phyloP scores from a whole-genome alignment of 1,140 invertebrate genomes.

The Leptinotarsa undecemlineata region DNA sequence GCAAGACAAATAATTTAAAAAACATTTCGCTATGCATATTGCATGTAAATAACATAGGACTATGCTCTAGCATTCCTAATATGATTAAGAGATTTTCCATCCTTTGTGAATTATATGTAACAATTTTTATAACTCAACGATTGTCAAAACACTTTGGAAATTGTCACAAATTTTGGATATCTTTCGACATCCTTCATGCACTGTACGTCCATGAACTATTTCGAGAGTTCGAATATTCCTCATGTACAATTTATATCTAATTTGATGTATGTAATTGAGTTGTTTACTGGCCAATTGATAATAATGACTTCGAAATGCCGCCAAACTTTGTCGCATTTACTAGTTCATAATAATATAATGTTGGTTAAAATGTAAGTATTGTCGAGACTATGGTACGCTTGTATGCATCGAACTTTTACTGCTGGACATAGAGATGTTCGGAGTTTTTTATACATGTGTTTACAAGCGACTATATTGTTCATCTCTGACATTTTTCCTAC shows the following conservation, averaged over 20 bases:
- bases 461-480: not conserved
- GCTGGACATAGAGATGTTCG: not conserved
- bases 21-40: too few species aligned
- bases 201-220: too few species aligned
- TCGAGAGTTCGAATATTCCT: too few species aligned
- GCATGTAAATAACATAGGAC: too few species aligned
- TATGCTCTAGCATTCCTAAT: too few species aligned
- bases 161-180: too few species aligned
- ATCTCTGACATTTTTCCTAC: not conserved
- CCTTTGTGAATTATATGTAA: too few species aligned
- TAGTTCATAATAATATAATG: conserved; percentile 7
- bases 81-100: too few species aligned
- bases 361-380: conserved; percentile 10
- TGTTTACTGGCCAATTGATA: conserved; percentile 16
- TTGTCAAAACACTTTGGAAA: too few species aligned
- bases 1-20: too few species aligned
- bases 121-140: too few species aligned
- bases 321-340: conserved; percentile 14
- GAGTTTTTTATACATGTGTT: not conserved
- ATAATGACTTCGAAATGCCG: conserved; percentile 16
- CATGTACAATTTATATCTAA: conserved; percentile 3
- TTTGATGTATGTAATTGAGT: conserved; percentile 18
- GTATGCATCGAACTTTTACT: not conserved
- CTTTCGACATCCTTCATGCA: too few species aligned
- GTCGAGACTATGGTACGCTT: not conserved